These are phyloP conservation scores for Caloenas nicobarica DNA, from an alignment of 2,113 vertebrate genomes.

Conservation along the genomic window DNA sequence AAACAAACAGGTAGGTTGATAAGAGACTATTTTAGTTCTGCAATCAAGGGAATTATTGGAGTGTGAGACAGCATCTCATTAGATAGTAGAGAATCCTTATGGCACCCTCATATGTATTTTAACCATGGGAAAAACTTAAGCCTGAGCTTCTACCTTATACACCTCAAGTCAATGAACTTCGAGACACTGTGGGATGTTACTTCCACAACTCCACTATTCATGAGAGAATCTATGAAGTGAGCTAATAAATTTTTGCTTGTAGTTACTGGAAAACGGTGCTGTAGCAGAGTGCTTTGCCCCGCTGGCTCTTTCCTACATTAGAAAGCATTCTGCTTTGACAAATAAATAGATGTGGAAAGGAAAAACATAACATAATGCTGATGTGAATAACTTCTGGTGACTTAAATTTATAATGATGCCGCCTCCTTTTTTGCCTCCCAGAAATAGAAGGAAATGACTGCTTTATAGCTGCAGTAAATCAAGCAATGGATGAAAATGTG, in stretches of 20 bases:
- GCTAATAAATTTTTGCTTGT: not conserved
- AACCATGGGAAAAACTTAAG: not conserved
- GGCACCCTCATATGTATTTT: not conserved
- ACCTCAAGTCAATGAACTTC: not conserved
- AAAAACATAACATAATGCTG: not conserved
- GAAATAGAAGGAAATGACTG: not conserved
- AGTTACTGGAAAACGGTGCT: not conserved
- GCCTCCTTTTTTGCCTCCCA: not conserved
- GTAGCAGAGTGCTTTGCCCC: not conserved
- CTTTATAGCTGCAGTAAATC: constrained; percentile 23
- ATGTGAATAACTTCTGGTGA: not conserved
- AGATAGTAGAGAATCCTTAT: not conserved
- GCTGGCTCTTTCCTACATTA: not conserved
- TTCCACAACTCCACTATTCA: not conserved
- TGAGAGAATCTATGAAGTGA: not conserved
- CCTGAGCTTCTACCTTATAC: not conserved
- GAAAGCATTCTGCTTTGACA: not conserved
- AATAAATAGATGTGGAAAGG: not conserved
- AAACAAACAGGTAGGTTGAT: not conserved
- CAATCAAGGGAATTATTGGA: not conserved
- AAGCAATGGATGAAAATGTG: constrained; percentile 19
- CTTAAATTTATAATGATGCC: not conserved
- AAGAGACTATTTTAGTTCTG: not conserved
- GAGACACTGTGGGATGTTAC: not conserved
- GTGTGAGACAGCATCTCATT: not conserved